A percentile compares a stretch with the other conserved stretches of the same genome.
These are phyloP conservation scores for Acleris sparsana DNA, from an alignment of 2,888 invertebrate genomes.

Conservation along the genomic window DNA sequence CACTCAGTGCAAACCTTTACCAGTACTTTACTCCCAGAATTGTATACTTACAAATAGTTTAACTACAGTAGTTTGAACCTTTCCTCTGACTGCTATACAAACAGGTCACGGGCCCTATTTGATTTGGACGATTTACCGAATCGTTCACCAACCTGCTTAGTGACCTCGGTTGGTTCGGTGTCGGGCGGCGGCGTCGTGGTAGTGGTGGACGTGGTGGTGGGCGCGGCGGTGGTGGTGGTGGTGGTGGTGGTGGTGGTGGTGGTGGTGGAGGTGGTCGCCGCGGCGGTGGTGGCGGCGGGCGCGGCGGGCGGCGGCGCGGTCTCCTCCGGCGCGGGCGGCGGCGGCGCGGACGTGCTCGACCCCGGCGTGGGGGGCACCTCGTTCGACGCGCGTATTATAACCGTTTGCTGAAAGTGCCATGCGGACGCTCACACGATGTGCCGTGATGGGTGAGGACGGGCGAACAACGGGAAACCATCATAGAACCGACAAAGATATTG, in stretches of 20 bases:
- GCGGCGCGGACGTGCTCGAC: conserved; percentile 56
- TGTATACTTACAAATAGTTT: conserved; percentile 17
- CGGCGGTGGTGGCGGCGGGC: conserved; percentile 45
- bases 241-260: conserved; percentile 42
- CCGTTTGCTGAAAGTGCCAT: conserved; percentile 83
- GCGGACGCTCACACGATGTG: conserved; percentile 80
- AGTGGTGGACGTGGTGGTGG: conserved; percentile 46
- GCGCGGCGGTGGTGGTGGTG: conserved; percentile 40
- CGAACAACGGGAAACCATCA: conserved; percentile 55
- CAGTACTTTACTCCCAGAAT: conserved; percentile 14
- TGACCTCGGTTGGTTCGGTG: conserved; percentile 66
- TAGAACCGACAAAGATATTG: background rate
- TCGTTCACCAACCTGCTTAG: conserved; percentile 66
- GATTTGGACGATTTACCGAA: background rate
- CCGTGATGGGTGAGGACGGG: conserved; percentile 59
- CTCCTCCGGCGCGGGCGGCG: conserved; percentile 51
- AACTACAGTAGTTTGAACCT: background rate
- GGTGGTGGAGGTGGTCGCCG: conserved; percentile 21
- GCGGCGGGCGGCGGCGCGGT: conserved; percentile 52
- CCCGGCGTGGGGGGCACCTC: conserved; percentile 67
- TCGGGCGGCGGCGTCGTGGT: conserved; percentile 56
- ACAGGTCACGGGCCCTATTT: background rate
- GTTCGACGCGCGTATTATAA: conserved; percentile 77
- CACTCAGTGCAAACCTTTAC: conserved; percentile 28
- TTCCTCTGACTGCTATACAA: background rate